Evolutionary conservation across 2,888 invertebrate genomes (phyloP), one percentile per base, ranked within the genome.

Genomic region (Phalera bucephala): DNA sequence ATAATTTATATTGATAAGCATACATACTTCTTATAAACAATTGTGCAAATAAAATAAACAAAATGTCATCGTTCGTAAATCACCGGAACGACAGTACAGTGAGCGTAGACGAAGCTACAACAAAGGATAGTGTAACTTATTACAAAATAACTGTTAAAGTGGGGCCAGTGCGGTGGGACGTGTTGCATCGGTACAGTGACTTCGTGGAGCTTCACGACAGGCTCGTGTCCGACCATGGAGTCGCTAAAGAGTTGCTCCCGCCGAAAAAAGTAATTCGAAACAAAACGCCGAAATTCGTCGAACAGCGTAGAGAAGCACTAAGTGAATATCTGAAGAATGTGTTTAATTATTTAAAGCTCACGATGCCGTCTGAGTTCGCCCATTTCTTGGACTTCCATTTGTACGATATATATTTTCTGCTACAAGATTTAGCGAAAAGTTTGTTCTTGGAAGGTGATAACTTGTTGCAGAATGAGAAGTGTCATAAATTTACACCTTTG

Each of bases 211-310:
- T 98, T 8, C 96, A 98, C 76, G 95, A 96, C 33, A 93, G 93
- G 68, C 89, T 98, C n/a, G 94, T 96, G 0, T 76, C 91, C 2
- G 94, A 95, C 60, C 95, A 95, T 79, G 95, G 95, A 32, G 93
- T 97, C 2, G 93, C 95, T 4, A 96, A 95, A 72, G 96, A 96
- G 62, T 90, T 97, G 40, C 83, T 99, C 9, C 99, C 99, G 7
- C 97, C 97, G 0, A 99, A 99, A 80, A 98, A 97, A 86, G 91
- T 97, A 2, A 94, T 98, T 60, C 94, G 98, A 1, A 98, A 97
- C 70, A 96, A 95, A 78, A 95, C 95, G 48, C 95, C 96, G 0
- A 91, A 93, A 36, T 99, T 99, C 72, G 91, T 99, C 1, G 95
- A 96, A 67, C 95, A 94, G 63, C 91, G 98, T 34, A 92, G 95